Evolutionary conservation across 2,797 vertebrate species (phyloP).

Genomic region (Scolopax bukidnonensis): DNA sequence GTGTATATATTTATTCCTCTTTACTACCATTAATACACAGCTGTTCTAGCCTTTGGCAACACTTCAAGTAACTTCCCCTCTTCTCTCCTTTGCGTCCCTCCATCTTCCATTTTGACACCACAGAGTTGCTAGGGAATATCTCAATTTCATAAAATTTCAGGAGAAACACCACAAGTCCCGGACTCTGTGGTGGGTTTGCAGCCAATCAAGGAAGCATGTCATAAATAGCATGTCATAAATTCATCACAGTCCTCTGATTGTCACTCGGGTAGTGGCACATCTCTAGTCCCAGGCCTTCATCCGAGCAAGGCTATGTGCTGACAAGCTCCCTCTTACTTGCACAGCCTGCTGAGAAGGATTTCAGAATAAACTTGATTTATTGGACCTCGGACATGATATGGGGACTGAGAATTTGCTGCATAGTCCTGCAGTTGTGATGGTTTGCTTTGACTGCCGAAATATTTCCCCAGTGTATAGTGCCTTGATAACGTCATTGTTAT

Average conservation of each 20-base stretch:
- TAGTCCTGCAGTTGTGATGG: conserved; percentile 63
- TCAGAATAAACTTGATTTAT: conserved; percentile 95
- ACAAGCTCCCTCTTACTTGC: conserved; percentile 32
- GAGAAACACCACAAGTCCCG: background rate
- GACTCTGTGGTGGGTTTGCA: background rate
- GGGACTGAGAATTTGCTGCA: conserved; percentile 73
- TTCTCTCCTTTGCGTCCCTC: background rate
- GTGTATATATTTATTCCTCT: conserved; percentile 18
- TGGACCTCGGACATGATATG: conserved; percentile 89
- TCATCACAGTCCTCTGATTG: background rate
- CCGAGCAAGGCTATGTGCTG: conserved; percentile 38
- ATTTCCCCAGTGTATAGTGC: conserved; percentile 69
- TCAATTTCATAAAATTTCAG: conserved; percentile 53
- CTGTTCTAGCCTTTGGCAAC: conserved; percentile 61
- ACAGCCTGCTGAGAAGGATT: conserved; percentile 94
- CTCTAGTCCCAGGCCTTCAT: background rate
- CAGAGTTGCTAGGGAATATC: background rate
- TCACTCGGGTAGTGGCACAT: background rate
- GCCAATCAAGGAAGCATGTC: background rate
- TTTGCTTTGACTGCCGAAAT: conserved; percentile 72
- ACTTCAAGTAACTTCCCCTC: conserved; percentile 47
- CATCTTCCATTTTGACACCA: conserved; percentile 60
- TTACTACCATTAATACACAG: conserved; percentile 34
- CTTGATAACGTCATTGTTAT: conserved; percentile 77
- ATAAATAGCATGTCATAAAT: conserved; percentile 8